phyloP scores from a whole-genome alignment of 2,797 vertebrate genomes.

The Malurus splendens region DNA sequence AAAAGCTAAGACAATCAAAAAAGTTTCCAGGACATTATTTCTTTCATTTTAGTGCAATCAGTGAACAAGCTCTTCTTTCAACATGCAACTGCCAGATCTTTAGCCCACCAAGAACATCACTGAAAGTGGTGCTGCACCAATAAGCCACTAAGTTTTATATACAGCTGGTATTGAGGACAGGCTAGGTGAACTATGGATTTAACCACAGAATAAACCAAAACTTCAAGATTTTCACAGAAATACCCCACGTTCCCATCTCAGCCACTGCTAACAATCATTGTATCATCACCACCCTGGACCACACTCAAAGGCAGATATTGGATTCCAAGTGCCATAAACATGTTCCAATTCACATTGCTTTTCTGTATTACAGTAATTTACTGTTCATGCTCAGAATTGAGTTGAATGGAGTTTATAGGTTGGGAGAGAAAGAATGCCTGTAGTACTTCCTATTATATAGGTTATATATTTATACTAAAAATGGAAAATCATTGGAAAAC shows the following conservation, averaged over 20 bases:
- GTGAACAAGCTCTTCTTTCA: background rate
- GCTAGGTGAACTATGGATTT: background rate
- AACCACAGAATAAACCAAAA: background rate
- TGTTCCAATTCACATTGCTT: background rate
- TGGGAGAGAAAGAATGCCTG: background rate
- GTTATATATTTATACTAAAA: background rate
- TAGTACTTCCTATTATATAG: background rate
- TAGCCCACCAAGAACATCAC: background rate
- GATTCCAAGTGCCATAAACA: background rate
- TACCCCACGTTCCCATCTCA: background rate
- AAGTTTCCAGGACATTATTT: background rate
- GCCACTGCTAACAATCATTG: rapidly evolving
- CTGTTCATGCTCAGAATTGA: background rate
- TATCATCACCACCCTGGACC: background rate
- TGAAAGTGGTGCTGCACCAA: background rate
- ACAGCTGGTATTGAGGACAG: background rate
- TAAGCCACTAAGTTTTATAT: background rate
- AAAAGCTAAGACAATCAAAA: background rate
- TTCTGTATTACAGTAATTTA: background rate
- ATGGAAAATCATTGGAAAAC: background rate
- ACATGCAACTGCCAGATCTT: background rate
- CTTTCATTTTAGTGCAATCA: background rate
- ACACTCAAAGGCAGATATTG: background rate
- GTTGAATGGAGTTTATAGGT: background rate
- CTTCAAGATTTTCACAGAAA: background rate